Conservation (phyloP, 2,888 invertebrate genomes). For the Drosophila colorata region DNA sequence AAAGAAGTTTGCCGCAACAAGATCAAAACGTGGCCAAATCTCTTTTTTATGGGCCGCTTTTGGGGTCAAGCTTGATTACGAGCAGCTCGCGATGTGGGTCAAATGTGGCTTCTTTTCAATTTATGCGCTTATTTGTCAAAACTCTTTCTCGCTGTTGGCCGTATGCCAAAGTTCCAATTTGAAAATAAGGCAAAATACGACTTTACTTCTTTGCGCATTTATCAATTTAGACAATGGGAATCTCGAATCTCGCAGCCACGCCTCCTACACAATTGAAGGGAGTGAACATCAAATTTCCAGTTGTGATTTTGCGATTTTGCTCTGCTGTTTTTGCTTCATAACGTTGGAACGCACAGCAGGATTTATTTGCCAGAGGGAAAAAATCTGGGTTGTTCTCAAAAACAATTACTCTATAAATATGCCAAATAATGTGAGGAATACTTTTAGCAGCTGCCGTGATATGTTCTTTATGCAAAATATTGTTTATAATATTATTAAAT, state of each 20-base stretch:
- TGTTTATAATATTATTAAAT: too few species aligned
- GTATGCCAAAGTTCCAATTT: slow-evolving; percentile 24
- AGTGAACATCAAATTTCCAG: slow-evolving; percentile 35
- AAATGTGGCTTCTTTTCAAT: slow-evolving; percentile 56
- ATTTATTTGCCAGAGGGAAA: slow-evolving; percentile 35
- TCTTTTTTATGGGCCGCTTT: slow-evolving; percentile 11
- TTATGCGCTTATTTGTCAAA: slow-evolving; percentile 65
- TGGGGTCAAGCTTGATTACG: slow-evolving; percentile 45
- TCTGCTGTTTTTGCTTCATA: slow-evolving; percentile 4
- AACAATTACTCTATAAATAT: neutral
- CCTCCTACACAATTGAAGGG: slow-evolving; percentile 15
- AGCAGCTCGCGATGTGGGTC: slow-evolving; percentile 51
- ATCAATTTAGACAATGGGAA: slow-evolving; percentile 58
- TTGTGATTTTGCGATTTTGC: slow-evolving; percentile 41
- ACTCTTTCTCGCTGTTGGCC: slow-evolving; percentile 28
- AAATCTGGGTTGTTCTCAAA: slow-evolving; percentile 24
- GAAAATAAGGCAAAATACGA: slow-evolving; percentile 20
- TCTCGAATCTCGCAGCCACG: slow-evolving; percentile 34
- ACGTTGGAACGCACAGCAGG: slow-evolving; percentile 6
- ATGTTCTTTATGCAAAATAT: neutral
- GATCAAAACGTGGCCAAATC: slow-evolving; percentile 18
- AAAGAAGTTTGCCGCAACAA: slow-evolving; percentile 23
- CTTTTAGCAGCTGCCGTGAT: too few species aligned
- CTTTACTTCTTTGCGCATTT: slow-evolving; percentile 51
- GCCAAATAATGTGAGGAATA: too few species aligned